Evolutionary conservation across 2,888 invertebrate genomes (phyloP), one percentile per base, ranked within the genome.

Genomic region (Eurytoma adleriae): DNA sequence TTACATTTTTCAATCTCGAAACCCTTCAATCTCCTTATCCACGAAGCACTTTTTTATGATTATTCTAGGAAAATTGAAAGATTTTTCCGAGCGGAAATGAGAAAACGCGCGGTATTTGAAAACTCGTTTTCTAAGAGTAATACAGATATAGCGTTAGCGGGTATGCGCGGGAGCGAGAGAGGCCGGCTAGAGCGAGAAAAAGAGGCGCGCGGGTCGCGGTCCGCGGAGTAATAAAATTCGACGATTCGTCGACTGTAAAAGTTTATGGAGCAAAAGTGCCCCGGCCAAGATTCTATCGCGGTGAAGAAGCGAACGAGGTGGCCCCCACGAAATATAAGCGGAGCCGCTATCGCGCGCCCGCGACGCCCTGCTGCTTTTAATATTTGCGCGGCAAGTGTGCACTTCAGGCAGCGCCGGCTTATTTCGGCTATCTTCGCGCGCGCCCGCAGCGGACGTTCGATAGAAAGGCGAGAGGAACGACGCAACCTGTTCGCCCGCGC

Each of bases 201-300:
- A 74, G 57, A 52, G 68, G 30, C 62, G 70, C 16, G 16, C 30
- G 56, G 13, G 68, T 54, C 80, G 70, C 73, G 48, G n/a, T 16
- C 40, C 68, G 73, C n/a, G 76, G 75, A 18, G 68, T 84, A 83
- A 83, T 83, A 84, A 83, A 84, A 85, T 85, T 85, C 83, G 84
- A 84, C 84, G 80, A 84, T 85, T 85, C 82, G 84, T 78, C 84
- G 86, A 86, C 86, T 87, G 87, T 89, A 89, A 89, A 89, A 89
- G 86, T 90, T 89, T 90, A 90, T 87, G 87, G 84, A 68, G 85
- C 87, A 79, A 80, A 84, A 84, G 83, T 86, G 85, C 85, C 87
- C 81, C 78, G 86, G 86, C 86, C 87, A 88, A 88, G 89, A 90
- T 89, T 86, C 83, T 89, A 88, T 89, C 88, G 82, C 40, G 70